Percentiles rank a stretch among this genome's conserved stretches.
These are phyloP conservation scores for Amphipoea lucens DNA, from an alignment of 2,888 invertebrate genomes.

Conservation along the genomic window DNA sequence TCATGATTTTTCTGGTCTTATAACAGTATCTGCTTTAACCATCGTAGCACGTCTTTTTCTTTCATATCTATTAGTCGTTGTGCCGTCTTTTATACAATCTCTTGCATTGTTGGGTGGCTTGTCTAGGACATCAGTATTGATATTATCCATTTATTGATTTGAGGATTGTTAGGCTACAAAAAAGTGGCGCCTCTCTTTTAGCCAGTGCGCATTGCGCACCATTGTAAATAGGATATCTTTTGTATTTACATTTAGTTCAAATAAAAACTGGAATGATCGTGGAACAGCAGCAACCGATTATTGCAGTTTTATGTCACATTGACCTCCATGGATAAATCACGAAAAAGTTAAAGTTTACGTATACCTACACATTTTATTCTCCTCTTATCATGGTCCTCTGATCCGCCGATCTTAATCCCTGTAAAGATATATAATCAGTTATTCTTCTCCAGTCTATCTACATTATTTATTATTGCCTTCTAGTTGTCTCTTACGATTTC, in stretches of 20 bases:
- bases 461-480: not conserved
- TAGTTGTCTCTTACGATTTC: not conserved
- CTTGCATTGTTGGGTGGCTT: not conserved
- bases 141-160: not conserved
- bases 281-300: slow-evolving; percentile 4
- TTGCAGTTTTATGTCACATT: slow-evolving; percentile 19
- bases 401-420: too few species aligned
- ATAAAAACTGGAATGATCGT: slow-evolving; percentile 29
- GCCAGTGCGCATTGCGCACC: not conserved
- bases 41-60: not conserved
- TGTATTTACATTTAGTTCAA: not conserved
- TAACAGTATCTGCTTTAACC: not conserved
- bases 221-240: slow-evolving; percentile 2
- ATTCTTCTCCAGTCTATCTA: not conserved
- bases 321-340: not conserved
- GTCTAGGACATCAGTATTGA: not conserved
- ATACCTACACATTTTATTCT: not conserved
- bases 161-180: not conserved
- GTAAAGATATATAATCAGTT: too few species aligned
- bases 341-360: not conserved
- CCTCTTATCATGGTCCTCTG: not conserved
- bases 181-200: not conserved
- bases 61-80: not conserved
- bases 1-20: too few species aligned
- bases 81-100: not conserved